phyloP scores from a whole-genome alignment of 2,888 invertebrate genomes.

The Dynastes hyllus region DNA sequence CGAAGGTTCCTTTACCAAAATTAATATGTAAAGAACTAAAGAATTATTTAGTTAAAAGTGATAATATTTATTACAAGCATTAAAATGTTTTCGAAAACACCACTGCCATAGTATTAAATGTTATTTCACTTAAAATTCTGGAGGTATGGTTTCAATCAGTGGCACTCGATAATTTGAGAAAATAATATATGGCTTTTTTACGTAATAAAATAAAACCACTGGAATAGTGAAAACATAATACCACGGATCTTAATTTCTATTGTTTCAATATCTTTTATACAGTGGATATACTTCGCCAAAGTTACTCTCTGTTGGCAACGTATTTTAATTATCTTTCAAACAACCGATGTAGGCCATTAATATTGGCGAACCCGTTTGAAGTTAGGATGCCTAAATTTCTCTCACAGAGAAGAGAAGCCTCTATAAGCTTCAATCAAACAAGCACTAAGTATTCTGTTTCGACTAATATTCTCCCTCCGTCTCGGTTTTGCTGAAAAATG shows the following conservation, averaged over 20 bases:
- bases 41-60: no score
- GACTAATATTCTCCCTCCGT: conserved; percentile 40
- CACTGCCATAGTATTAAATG: no score
- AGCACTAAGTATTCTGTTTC: conserved; percentile 43
- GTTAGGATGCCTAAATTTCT: conserved; percentile 50
- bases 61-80: no score
- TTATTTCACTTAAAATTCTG: no score
- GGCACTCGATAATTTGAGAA: no score
- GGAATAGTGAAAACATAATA: background rate
- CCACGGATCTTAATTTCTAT: conserved; percentile 34
- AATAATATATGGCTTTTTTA: no score
- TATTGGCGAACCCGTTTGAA: conserved; percentile 50
- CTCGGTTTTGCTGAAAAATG: conserved; percentile 33
- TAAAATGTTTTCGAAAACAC: no score
- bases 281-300: conserved; percentile 22
- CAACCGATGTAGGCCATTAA: conserved; percentile 49
- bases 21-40: no score
- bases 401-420: conserved; percentile 46
- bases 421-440: conserved; percentile 49
- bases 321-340: conserved; percentile 49
- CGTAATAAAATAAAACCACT: no score
- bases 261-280: conserved; percentile 20
- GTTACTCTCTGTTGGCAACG: conserved; percentile 30
- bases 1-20: no score
- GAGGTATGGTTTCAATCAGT: no score